Conservation (phyloP, 2,113 vertebrate species). For the Apodemus sylvaticus region DNA sequence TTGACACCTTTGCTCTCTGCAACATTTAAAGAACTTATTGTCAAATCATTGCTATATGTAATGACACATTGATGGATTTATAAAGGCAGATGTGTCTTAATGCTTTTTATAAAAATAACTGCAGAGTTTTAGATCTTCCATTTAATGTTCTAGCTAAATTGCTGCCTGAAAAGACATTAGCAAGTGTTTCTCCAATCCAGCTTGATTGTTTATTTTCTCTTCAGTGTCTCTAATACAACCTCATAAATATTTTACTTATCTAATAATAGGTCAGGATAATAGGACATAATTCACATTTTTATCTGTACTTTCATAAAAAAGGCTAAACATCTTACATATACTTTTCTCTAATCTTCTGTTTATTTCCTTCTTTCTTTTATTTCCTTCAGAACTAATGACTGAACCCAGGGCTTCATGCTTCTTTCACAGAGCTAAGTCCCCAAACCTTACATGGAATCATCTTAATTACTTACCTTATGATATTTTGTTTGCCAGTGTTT, state of each 20-base stretch:
- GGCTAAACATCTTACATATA: neutral
- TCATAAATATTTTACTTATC: constrained; percentile 6
- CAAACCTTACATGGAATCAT: neutral
- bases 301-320: neutral
- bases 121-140: neutral
- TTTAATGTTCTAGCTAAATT: neutral
- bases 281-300: neutral
- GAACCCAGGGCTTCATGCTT: neutral
- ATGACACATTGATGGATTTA: neutral
- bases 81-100: neutral
- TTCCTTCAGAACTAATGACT: neutral
- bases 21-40: neutral
- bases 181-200: neutral
- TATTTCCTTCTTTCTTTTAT: neutral
- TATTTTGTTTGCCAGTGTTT: neutral
- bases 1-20: neutral
- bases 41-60: neutral
- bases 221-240: neutral
- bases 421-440: neutral
- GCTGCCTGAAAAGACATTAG: neutral
- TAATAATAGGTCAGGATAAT: neutral
- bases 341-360: neutral
- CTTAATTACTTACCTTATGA: neutral
- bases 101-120: neutral
- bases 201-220: constrained; percentile 12